phyloP scores from a whole-genome alignment of 35 echinoderm and acorn worm genomes.

The Apostichopus japonicus region DNA sequence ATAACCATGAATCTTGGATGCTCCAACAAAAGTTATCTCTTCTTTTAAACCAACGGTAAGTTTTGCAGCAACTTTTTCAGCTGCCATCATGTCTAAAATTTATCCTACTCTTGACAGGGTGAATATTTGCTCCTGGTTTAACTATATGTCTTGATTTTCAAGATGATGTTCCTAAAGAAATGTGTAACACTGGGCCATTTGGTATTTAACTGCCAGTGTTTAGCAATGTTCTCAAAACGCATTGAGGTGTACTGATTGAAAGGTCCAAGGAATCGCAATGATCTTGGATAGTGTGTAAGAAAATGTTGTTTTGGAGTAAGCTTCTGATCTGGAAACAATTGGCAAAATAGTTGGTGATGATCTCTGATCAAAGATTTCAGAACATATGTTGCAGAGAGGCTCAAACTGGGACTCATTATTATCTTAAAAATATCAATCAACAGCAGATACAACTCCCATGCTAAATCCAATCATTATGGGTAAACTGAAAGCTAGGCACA shows the following conservation, averaged over 20 bases:
- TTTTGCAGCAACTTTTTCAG: background rate
- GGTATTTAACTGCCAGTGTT: no score
- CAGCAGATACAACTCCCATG: conserved; percentile 48
- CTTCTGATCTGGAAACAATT: conserved; percentile 21
- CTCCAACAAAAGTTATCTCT: conserved; percentile 40
- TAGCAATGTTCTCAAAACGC: conserved; percentile 24
- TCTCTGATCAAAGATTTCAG: conserved; percentile 58
- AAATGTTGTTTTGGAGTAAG: conserved; percentile 61
- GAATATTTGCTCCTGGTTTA: background rate
- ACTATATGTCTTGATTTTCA: background rate
- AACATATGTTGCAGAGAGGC: conserved; percentile 29
- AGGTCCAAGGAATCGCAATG: conserved; percentile 33
- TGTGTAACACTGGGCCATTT: conserved; percentile 32
- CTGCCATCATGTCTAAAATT: background rate
- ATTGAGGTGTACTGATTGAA: background rate
- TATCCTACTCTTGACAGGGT: background rate
- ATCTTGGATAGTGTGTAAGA: conserved; percentile 54
- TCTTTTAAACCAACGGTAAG: conserved; percentile 1
- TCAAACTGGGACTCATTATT: conserved; percentile 41
- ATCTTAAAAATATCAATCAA: conserved; percentile 63
- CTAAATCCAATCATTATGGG: conserved; percentile 59
- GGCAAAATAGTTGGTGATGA: conserved; percentile 56
- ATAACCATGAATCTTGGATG: conserved; percentile 10
- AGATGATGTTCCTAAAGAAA: conserved; percentile 22
- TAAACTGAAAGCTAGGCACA: conserved; percentile 38